phyloP scores from a whole-genome alignment of 2,797 vertebrate genomes.

The Simalia tracyae region DNA sequence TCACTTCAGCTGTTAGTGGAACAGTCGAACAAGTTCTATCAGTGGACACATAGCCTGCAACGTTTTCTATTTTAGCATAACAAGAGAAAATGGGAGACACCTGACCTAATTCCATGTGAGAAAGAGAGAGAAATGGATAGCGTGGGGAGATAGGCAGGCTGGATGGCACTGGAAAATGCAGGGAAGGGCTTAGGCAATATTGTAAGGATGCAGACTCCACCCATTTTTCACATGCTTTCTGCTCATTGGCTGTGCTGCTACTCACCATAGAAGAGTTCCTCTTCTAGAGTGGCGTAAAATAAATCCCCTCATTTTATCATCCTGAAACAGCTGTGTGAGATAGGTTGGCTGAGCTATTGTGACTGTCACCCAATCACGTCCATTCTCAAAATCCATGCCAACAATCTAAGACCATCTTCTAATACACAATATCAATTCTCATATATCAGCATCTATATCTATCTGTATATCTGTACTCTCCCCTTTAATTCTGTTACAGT shows the following conservation, averaged over 20 bases:
- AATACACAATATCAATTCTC: background rate
- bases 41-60: background rate
- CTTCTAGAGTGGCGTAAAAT: background rate
- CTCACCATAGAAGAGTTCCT: background rate
- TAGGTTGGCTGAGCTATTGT: background rate
- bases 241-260: background rate
- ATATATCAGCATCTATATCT: background rate
- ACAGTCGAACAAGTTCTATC: background rate
- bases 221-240: background rate
- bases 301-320: background rate
- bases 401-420: background rate
- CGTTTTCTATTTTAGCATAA: background rate
- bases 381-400: background rate
- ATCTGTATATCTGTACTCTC: background rate
- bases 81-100: conserved; percentile 12
- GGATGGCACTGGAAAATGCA: background rate
- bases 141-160: background rate
- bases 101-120: background rate
- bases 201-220: background rate
- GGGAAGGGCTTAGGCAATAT: background rate
- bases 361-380: background rate
- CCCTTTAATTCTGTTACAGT: background rate
- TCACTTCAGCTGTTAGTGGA: background rate
- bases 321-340: background rate
- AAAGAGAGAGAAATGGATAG: background rate